Evolutionary conservation across 2,113 vertebrate species (phyloP).

Genomic region (Lepisosteus oculatus): DNA sequence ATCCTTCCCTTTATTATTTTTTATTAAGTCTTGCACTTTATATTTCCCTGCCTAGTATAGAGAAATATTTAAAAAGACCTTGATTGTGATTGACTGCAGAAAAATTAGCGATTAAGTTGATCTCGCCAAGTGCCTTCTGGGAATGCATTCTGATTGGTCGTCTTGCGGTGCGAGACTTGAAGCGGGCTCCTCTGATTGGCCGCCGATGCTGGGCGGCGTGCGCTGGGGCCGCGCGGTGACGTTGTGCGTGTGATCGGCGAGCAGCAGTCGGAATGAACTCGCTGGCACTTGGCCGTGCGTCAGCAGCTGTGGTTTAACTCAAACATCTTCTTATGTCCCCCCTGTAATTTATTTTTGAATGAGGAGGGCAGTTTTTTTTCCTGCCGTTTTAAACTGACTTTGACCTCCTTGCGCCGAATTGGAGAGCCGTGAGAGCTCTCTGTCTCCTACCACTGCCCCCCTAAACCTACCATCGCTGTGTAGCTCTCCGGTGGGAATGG

Average conservation of each 20-base stretch:
- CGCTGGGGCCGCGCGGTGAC: neutral
- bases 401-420: neutral
- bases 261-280: slow-evolving; percentile 2
- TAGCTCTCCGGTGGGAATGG: too few species aligned
- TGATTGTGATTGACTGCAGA: too few species aligned
- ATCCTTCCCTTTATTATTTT: too few species aligned
- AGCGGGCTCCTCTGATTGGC: neutral
- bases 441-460: neutral
- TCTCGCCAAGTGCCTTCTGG: neutral
- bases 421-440: neutral
- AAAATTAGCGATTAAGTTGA: too few species aligned
- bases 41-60: too few species aligned
- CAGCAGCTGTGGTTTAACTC: slow-evolving; percentile 8
- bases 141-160: neutral
- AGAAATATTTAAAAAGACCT: too few species aligned
- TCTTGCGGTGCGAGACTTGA: neutral
- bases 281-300: neutral
- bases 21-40: too few species aligned
- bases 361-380: neutral
- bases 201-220: neutral
- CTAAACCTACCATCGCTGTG: neutral
- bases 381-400: neutral
- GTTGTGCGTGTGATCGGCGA: neutral
- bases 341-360: slow-evolving; percentile 5
- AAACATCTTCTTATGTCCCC: slow-evolving; percentile 1